Evolutionary conservation across 1,140 invertebrate genomes (phyloP).

Genomic region (Hylaeus volcanicus): DNA sequence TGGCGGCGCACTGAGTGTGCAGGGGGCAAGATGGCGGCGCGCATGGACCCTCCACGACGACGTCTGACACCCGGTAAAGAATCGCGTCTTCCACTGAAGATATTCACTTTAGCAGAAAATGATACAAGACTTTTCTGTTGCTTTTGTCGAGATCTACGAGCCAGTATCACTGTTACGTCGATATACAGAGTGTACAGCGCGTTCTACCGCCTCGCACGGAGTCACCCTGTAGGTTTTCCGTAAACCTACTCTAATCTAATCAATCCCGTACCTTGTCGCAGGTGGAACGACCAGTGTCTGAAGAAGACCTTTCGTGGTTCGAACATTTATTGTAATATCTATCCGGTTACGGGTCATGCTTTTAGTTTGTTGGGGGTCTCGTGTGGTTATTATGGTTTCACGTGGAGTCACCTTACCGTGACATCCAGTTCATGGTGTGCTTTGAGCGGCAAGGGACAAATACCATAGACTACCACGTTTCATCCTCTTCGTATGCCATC

Average conservation of each 20-base stretch:
- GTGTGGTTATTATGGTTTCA: conserved; percentile 62
- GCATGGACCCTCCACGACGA: no score
- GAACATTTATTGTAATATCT: conserved; percentile 65
- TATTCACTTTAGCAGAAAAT: no score
- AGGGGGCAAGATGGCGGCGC: no score
- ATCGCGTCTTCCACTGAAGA: no score
- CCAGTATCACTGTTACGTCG: no score
- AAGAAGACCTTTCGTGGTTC: conserved; percentile 46
- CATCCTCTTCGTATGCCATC: no score
- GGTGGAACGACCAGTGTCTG: background rate
- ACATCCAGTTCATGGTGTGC: conserved; percentile 12
- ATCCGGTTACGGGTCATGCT: conserved; percentile 63
- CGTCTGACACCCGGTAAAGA: no score
- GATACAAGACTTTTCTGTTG: no score
- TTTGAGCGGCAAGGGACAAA: background rate
- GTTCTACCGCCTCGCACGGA: background rate
- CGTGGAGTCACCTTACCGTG: conserved; percentile 56
- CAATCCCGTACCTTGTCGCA: background rate
- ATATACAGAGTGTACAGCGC: background rate
- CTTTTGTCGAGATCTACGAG: no score
- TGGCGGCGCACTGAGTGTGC: no score
- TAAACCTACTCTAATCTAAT: conserved; percentile 15
- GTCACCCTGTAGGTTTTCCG: background rate
- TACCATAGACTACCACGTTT: no score
- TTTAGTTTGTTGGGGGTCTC: conserved; percentile 55